These are phyloP conservation scores for Oreonectes daqikongensis DNA, from an alignment of 2,797 vertebrate genomes.

Conservation along the genomic window DNA sequence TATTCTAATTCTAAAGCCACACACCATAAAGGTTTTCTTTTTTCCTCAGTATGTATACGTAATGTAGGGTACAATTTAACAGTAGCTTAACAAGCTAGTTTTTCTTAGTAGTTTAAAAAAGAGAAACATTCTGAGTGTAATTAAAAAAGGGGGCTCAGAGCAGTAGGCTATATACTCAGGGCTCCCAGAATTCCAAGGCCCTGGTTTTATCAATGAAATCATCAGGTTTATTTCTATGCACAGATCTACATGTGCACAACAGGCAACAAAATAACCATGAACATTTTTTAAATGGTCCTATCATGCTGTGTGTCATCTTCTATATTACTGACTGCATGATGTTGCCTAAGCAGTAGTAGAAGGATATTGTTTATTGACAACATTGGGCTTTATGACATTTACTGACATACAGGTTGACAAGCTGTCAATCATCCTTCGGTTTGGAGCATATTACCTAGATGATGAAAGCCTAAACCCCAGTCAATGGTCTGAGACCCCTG, in stretches of 20 bases:
- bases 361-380: constrained; percentile 32
- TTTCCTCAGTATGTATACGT: no score
- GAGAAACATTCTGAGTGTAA: not conserved
- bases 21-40: no score
- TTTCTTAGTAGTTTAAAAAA: not conserved
- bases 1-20: no score
- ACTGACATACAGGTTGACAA: constrained; percentile 36
- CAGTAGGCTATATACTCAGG: no score
- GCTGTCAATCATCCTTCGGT: constrained; percentile 39
- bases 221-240: not conserved
- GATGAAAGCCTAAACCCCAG: constrained; percentile 39
- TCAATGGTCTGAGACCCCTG: constrained; percentile 36
- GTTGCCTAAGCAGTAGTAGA: constrained; percentile 25
- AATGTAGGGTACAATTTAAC: no score
- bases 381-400: constrained; percentile 34
- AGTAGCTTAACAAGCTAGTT: no score
- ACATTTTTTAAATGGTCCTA: not conserved
- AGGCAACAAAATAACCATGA: not conserved
- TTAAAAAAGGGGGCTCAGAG: not conserved
- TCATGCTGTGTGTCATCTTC: not conserved
- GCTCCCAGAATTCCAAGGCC: not conserved
- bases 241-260: not conserved
- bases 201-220: not conserved
- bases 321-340: constrained; percentile 10
- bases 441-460: constrained; percentile 30